Evolutionary conservation across 2,888 invertebrate genomes (phyloP).

Genomic region (Leptinotarsa tumamoca): DNA sequence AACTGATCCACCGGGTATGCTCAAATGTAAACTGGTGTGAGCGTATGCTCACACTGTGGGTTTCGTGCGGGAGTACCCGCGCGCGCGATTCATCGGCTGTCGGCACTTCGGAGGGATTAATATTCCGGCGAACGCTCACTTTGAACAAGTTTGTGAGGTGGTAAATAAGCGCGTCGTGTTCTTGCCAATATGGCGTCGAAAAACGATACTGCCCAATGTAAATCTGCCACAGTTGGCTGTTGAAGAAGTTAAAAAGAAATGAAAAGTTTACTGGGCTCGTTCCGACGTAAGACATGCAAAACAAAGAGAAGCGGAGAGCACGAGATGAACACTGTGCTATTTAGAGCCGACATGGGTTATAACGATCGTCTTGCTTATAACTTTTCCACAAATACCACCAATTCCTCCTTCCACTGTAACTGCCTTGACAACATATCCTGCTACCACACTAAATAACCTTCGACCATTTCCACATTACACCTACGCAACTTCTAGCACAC

Average conservation of each 20-base stretch:
- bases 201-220: not conserved
- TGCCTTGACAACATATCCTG: too few relatives aligned
- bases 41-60: not conserved
- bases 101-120: not conserved
- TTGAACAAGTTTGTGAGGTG: constrained; percentile 5
- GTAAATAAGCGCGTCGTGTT: constrained; percentile 1
- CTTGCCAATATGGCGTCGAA: not conserved
- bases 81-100: not conserved
- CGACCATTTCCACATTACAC: too few relatives aligned
- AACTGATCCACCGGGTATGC: not conserved
- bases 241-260: not conserved
- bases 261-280: not conserved
- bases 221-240: not conserved
- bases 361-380: too few relatives aligned
- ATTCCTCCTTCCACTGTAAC: too few relatives aligned
- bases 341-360: too few relatives aligned
- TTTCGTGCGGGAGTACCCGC: not conserved
- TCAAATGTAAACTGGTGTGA: not conserved
- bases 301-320: not conserved
- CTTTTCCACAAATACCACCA: too few relatives aligned
- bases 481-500: too few relatives aligned
- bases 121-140: not conserved
- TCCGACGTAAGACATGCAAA: not conserved
- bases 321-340: too few relatives aligned
- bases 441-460: too few relatives aligned